A percentile compares a stretch with the other conserved stretches of the same genome.
Evolutionary conservation across 2,797 vertebrate species (phyloP).

Genomic region (Enteromius unitaeniatus): DNA sequence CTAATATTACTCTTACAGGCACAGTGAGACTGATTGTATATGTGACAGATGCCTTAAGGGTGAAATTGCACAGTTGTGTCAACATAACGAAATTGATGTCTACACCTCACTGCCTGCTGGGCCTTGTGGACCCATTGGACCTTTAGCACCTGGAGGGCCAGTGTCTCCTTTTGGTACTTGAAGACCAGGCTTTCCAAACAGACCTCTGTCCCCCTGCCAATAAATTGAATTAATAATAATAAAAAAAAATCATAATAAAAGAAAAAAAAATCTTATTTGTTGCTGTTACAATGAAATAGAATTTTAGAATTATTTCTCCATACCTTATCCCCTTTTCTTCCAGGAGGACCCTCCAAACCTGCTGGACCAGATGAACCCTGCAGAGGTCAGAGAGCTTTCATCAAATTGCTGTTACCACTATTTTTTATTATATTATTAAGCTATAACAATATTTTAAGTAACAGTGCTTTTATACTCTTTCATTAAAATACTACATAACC

Average conservation of each 20-base stretch:
- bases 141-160: conserved; percentile 74
- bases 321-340: conserved; percentile 87
- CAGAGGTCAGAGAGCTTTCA: conserved; percentile 7
- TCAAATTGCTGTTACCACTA: not conserved
- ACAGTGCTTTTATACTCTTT: not conserved
- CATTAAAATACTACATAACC: not conserved
- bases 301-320: conserved; percentile 33
- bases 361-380: conserved; percentile 79
- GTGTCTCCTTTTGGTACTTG: conserved; percentile 68
- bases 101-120: conserved; percentile 74
- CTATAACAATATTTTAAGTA: not conserved
- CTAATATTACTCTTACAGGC: conserved; percentile 3
- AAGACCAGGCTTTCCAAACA: conserved; percentile 69
- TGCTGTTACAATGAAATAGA: not conserved
- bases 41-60: not conserved
- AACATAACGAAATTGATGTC: not conserved
- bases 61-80: not conserved
- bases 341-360: conserved; percentile 77
- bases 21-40: not conserved
- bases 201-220: conserved; percentile 76
- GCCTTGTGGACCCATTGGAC: conserved; percentile 76
- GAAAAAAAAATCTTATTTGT: not conserved
- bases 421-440: not conserved
- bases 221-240: not conserved
- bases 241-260: not conserved